phyloP scores from a whole-genome alignment of 2,888 invertebrate genomes.

The Herminia tarsipennalis region DNA sequence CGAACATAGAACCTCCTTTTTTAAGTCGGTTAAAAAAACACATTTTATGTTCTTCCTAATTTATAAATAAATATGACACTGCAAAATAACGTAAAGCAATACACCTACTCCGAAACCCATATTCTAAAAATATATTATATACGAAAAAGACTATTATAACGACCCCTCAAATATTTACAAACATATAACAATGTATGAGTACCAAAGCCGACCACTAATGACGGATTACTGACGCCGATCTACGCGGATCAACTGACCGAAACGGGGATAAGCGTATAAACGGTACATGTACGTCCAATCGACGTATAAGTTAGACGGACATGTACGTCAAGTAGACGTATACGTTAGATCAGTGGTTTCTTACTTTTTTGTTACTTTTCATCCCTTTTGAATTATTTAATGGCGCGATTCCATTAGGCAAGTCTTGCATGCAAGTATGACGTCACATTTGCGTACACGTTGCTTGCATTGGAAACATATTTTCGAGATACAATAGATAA shows the following conservation, averaged over 20 bases:
- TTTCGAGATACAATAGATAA: no score
- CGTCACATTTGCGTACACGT: no score
- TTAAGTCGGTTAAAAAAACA: no score
- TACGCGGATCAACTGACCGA: slow-evolving; percentile 40
- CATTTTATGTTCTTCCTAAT: no score
- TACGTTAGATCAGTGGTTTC: not conserved
- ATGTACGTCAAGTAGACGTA: not conserved
- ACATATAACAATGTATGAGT: slow-evolving; percentile 14
- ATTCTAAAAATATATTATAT: not conserved
- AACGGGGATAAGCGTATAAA: slow-evolving; percentile 23
- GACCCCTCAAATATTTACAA: slow-evolving; percentile 14
- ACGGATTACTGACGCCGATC: slow-evolving; percentile 56
- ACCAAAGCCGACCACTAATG: slow-evolving; percentile 54
- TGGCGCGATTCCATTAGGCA: no score
- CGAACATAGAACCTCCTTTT: no score
- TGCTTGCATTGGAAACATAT: no score
- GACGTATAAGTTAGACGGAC: slow-evolving; percentile 1
- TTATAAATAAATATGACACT: no score
- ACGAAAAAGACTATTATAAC: not conserved
- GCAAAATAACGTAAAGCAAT: no score
- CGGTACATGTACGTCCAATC: not conserved
- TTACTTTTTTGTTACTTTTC: not conserved
- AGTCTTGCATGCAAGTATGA: no score
- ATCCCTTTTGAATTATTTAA: no score
- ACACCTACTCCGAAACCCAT: not conserved